A percentile compares a stretch with the other conserved stretches of the same genome.
These are phyloP conservation scores for Trochalopteron elliotii DNA, from an alignment of 2,113 vertebrate species.

Conservation along the genomic window DNA sequence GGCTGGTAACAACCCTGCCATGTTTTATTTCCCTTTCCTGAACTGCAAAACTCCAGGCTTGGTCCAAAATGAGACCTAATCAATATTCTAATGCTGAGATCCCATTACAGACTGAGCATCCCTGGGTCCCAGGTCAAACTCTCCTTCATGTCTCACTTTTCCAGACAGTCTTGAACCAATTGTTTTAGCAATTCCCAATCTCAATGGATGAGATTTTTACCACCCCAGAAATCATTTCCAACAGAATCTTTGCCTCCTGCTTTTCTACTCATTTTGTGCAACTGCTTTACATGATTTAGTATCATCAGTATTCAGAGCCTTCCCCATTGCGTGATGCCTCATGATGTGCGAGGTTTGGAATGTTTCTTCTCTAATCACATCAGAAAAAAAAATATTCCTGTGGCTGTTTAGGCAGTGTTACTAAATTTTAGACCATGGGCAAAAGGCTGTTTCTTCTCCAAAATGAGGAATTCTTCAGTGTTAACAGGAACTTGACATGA, in stretches of 20 bases:
- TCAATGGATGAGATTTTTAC: neutral
- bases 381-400: neutral
- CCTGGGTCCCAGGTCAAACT: neutral
- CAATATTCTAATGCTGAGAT: neutral
- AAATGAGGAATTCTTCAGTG: neutral
- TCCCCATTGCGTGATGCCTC: neutral
- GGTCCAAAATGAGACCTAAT: neutral
- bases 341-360: neutral
- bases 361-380: neutral
- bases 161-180: neutral
- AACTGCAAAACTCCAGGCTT: neutral
- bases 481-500: neutral
- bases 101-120: too few relatives aligned
- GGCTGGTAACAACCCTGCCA: neutral
- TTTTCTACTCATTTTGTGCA: neutral
- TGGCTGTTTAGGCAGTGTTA: neutral
- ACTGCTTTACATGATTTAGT: neutral
- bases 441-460: neutral
- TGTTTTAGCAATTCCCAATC: neutral
- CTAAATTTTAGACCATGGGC: neutral
- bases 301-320: neutral
- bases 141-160: neutral
- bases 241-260: neutral
- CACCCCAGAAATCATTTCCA: neutral
- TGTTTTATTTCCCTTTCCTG: neutral